Conservation (phyloP, 2,797 vertebrate genomes). For the Eulemur mongoz region DNA sequence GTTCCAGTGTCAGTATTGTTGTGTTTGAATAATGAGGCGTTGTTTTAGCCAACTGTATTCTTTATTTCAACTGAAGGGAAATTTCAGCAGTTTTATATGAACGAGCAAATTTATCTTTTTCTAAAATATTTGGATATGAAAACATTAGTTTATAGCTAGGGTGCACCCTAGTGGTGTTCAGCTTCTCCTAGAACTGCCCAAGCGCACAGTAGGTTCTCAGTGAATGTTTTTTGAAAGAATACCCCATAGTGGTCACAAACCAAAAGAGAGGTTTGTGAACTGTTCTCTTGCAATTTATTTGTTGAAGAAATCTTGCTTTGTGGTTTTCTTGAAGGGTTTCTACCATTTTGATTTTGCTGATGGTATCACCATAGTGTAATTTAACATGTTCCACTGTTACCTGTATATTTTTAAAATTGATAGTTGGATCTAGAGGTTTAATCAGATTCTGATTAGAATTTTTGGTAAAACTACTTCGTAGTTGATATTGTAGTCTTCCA, state of each 20-base stretch:
- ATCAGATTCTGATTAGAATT: neutral
- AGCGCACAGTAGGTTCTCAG: neutral
- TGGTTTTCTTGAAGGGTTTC: neutral
- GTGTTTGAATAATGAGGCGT: neutral
- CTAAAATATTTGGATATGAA: neutral
- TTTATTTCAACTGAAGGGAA: neutral
- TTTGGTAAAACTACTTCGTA: neutral
- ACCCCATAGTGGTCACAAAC: neutral
- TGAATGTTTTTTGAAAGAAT: neutral
- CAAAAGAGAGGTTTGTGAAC: neutral
- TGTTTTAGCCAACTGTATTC: neutral
- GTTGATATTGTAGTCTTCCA: neutral
- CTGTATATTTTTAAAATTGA: neutral
- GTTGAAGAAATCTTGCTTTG: neutral
- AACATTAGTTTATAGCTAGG: neutral
- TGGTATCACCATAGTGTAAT: neutral
- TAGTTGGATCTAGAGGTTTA: neutral
- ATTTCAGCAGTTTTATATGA: neutral
- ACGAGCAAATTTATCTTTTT: neutral
- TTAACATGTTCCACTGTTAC: neutral
- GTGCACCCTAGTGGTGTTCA: neutral
- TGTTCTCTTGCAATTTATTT: neutral
- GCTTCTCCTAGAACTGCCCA: neutral
- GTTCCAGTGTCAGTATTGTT: neutral
- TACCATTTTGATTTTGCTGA: neutral